A percentile compares a stretch with the other conserved stretches of the same genome.
These are phyloP conservation scores for Archivesica marissinica DNA, from an alignment of 1,140 invertebrate genomes.

Conservation along the genomic window DNA sequence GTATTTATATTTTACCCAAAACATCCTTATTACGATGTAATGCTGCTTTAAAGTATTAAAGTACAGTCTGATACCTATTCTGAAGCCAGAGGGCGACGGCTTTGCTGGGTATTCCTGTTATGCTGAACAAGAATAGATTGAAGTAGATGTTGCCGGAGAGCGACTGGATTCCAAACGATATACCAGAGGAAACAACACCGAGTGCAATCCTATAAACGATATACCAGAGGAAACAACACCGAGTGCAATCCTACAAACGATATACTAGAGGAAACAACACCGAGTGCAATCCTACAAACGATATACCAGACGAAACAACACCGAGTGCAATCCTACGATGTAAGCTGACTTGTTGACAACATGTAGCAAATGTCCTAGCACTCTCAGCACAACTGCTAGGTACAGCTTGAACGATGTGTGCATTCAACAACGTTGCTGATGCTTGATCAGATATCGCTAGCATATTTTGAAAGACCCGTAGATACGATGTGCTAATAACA, in stretches of 20 bases:
- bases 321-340: conserved; percentile 32
- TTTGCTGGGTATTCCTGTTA: conserved; percentile 7
- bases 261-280: too few relatives aligned
- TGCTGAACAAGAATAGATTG: conserved; percentile 34
- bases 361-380: too few relatives aligned
- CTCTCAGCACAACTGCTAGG: too few relatives aligned
- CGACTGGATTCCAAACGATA: conserved; percentile 29
- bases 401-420: too few relatives aligned
- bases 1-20: too few relatives aligned
- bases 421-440: too few relatives aligned
- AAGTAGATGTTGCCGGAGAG: conserved; percentile 41
- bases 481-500: too few relatives aligned
- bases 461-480: too few relatives aligned
- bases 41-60: background rate
- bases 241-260: conserved; percentile 23
- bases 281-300: conserved; percentile 22
- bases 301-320: conserved; percentile 25
- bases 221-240: conserved; percentile 35
- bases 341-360: too few relatives aligned
- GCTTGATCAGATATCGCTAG: too few relatives aligned
- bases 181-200: conserved; percentile 6
- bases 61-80: conserved; percentile 1
- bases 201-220: conserved; percentile 9
- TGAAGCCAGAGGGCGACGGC: conserved; percentile 9
- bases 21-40: background rate